Evolutionary conservation across 2,888 invertebrate species (phyloP), one percentile per base, ranked within the genome.

Genomic region (Lobophora halterata): DNA sequence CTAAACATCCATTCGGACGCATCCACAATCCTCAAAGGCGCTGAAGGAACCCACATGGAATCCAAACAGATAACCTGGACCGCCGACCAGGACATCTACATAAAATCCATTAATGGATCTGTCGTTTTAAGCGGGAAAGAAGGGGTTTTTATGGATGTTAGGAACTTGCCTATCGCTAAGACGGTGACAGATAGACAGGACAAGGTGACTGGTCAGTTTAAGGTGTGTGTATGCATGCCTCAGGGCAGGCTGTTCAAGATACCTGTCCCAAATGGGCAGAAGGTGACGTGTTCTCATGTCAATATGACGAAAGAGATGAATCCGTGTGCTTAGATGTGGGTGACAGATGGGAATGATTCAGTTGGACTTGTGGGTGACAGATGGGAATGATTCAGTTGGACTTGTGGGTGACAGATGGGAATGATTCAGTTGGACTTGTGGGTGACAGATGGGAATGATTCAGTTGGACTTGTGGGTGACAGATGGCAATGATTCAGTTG

Each of bases 171-270:
- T 0, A 89, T 93, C 26, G 93, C 91, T 13, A 49, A 87, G 65
- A 46, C 76, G 46, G 13, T 86, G 54, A 64, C 86, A 64, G 60
- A 73, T 18, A 71, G 70, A 0, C 79, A 71, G 1, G 67, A 24
- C 0, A 63, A 62, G 1, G 67, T 62, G 0, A 69, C 71, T 0
- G 85, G 91, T 0, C 95, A 96, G 67, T 97, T 92, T 59, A 96
- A 97, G 71, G 90, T 97, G 1, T 97, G 97, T 57, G 93, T 96
- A 1, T 97, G 97, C 63, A 95, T 96, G 94, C 96, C 96, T 0
- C 92, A 93, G 49, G 97, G 96, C 0, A 93, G 93, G 56, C 69
- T 97, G 30, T 97, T 96, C 64, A 89, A 93, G 44, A 90, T 97
- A 2, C 92, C 93, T 0, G 91, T 94, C 0, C 90, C 92, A 0